phyloP scores from a whole-genome alignment of 2,113 vertebrate genomes.

The Laterallus jamaicensis region DNA sequence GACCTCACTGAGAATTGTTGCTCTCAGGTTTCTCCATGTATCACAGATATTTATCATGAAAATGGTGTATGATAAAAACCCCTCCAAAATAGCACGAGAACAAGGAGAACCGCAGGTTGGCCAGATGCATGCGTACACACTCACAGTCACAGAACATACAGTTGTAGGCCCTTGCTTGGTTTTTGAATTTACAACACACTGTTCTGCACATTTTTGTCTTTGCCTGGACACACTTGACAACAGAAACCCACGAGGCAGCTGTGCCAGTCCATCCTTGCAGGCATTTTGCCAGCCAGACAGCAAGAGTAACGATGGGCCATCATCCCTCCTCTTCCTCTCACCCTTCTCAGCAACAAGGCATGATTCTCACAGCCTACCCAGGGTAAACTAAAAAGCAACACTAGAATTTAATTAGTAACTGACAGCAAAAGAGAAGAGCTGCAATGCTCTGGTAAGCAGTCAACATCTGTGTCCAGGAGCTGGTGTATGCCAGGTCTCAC shows the following conservation, averaged over 20 bases:
- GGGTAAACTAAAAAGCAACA: background rate
- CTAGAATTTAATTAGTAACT: background rate
- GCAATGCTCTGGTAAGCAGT: background rate
- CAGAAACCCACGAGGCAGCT: background rate
- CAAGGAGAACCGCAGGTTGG: background rate
- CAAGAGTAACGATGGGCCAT: background rate
- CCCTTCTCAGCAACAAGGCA: background rate
- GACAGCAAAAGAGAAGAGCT: background rate
- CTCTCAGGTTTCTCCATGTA: background rate
- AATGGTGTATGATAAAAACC: background rate
- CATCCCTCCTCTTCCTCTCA: background rate
- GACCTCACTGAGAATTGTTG: background rate
- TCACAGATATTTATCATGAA: background rate
- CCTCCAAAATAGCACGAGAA: background rate
- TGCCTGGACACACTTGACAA: background rate
- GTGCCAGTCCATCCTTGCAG: background rate
- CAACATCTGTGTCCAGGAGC: background rate
- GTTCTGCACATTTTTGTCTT: background rate
- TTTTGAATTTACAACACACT: rapidly evolving
- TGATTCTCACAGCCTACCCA: background rate
- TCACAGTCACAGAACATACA: background rate
- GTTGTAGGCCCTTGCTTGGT: rapidly evolving
- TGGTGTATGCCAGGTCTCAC: background rate
- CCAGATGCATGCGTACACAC: background rate
- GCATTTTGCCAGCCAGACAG: background rate